Base-by-base conservation (phyloP, 2,113 vertebrate species). In the Nanorana parkeri region DNA sequence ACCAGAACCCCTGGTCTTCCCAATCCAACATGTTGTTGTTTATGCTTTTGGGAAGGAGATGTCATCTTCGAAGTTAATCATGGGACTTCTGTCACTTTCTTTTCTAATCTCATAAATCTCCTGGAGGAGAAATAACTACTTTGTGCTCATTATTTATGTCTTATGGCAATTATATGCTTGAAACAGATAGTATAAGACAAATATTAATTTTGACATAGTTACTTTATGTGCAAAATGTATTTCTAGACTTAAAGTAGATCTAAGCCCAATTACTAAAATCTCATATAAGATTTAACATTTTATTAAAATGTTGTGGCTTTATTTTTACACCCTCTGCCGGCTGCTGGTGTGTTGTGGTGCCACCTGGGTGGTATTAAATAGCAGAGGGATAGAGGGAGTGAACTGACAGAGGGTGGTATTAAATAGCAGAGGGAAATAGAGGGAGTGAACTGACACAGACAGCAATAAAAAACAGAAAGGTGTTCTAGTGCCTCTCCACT, bases 11-110 rank as follows among this genome's bases (percentile, higher is more conserved):
- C 58, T 36, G 60, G 79, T 65, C 78, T 81, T 73, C 28, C 24
- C 41, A 52, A 16, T 73, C 23, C 19, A 72, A 64, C 41, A 65
- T 73, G 58, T 55, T 80, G 29, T 80, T 81, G 79, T 81, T 81
- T 81, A 81, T 81, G 79, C 79, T 81, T 73, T 81, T 81, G 68
- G 79, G 79, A 47, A 73, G 51, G 79, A 66, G 11, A 65, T 65
- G 68, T 81, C 79, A 65, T 65, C 60, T 64, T 80, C 26, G 32
- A 68, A 65, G 68, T 81, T 81, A 73, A 20, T 81, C 58, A 65
- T 36, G 28, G 51, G 72, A 55, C 67, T 80, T 66, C 56, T 80
- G 79, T 81, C 79, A 73, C 41, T 73, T 81, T 81, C 68, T 81
- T 81, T 81, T 73, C 60, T 65, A 81, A 81, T 81, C 79, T 73